Evolutionary conservation across 2,888 invertebrate species (phyloP), one percentile per base, ranked within the genome.

Genomic region (Eilema caniola): DNA sequence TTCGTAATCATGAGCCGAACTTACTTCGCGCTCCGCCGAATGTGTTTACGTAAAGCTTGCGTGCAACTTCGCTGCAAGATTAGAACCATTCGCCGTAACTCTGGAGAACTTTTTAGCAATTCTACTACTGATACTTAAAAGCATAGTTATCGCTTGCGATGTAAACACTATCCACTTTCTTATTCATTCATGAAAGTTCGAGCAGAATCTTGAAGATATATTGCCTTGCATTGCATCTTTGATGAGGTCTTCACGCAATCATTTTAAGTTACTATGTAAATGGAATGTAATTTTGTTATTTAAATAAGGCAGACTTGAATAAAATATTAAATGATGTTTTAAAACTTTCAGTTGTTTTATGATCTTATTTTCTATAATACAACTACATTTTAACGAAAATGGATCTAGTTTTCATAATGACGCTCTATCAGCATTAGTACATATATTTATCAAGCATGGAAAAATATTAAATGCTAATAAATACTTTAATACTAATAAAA

Each of bases 31-130:
- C 81, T 82, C 80, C 85, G 83, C 85, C 85, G 83, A 88, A 83
- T 85, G 82, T 89, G 88, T 89, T 89, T 89, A 88, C 89, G 81
- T 64, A 71, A 82, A 87, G 86, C 86, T 87, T 83, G 88, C 86
- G 85, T 88, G 86, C 80, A 83, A 87, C 86, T 85, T 83, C 83
- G 80, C 85, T 84, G 79, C 85, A 84, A 93, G 90, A 94, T 93
- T 93, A 93, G 90, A 90, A 92, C 88, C 90, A 90, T 92, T 93
- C 91, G 90, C 89, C 89, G 85, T 88, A 88, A 90, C 88, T 88
- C 86, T 82, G 81, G 85, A 90, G 86, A 90, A 92, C 92, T 92
- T 92, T 92, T 93, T 93, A 93, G 92, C 89, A 90, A 92, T 93
- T 93, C 86, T 81, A 84, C 85, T 82, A 82, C 73, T 85, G 65